phyloP scores from a whole-genome alignment of 2,888 invertebrate species.

The Noctuana brunneofusca region DNA sequence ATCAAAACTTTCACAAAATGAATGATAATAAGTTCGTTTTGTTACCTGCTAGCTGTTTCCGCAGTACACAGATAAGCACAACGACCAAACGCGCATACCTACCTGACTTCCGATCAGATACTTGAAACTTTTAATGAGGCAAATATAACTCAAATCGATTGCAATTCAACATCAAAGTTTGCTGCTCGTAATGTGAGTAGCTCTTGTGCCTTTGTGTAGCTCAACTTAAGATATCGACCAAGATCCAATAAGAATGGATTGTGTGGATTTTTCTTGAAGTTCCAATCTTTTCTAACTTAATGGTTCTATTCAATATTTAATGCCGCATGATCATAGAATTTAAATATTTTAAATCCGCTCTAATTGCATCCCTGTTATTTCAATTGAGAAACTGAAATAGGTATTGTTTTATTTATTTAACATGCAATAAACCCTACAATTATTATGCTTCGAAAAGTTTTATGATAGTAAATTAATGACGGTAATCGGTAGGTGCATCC shows the following conservation, averaged over 20 bases:
- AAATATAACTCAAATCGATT: constrained; percentile 49
- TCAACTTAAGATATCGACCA: constrained; percentile 32
- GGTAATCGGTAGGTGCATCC: too few species aligned
- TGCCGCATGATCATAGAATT: constrained; percentile 7
- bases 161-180: constrained; percentile 40
- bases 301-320: constrained; percentile 15
- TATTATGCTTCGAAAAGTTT: too few species aligned
- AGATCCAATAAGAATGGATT: constrained; percentile 29
- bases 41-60: constrained; percentile 40
- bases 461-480: too few species aligned
- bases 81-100: constrained; percentile 32
- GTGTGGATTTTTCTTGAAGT: constrained; percentile 11
- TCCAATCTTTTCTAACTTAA: constrained; percentile 12
- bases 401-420: not conserved
- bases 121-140: constrained; percentile 59
- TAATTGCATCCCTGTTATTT: not conserved
- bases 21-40: constrained; percentile 68
- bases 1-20: constrained; percentile 64
- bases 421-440: not conserved
- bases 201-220: constrained; percentile 32
- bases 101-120: constrained; percentile 40
- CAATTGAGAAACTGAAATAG: not conserved
- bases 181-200: constrained; percentile 32
- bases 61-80: constrained; percentile 33
- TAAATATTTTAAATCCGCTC: not conserved